Base-by-base conservation (phyloP, 2,888 invertebrate genomes). In the Lathronympha strigana region DNA sequence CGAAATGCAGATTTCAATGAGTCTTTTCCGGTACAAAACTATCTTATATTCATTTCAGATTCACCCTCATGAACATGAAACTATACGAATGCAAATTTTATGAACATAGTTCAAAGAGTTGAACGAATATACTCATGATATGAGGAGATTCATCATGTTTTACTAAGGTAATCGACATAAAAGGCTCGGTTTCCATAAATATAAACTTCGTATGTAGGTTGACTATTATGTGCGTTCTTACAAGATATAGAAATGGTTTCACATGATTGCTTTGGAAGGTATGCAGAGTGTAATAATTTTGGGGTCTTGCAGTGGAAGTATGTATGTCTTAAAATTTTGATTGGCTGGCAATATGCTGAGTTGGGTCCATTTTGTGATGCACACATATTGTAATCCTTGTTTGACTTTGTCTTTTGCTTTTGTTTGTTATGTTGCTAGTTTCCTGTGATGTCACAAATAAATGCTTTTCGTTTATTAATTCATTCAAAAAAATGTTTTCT, bases 111-210 rank as follows among this genome's bases (percentile, higher is more conserved):
- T 50, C 38, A 31, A 40, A 49, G 31, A 63, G 55, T 63, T 63
- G 49, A 63, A 55, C 49, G 50, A 53, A 33, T 25, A 36, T n/a
- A 57, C 28, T 63, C 36, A 51, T 51, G 45, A 45, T 62, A 53
- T 53, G 36, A 33, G 4, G 28, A 19, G 23, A 51, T 63, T 51
- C 54, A 55, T 55, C 50, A 51, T 19, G 50, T 63, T 63, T 63
- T 63, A 58, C 63, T 43, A 57, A 58, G 57, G 63, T 63, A 63
- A 40, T 57, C 21, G 43, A 31, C 57, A 43, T 63, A 63, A 58
- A 25, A 40, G 31, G 50, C 57, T 9, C 31, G 21, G 25, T 50
- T 63, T 50, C 17, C 63, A 63, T 63, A 45, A 45, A 47, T 47
- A 23, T n/a, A 50, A 31, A 58, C 50, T 58, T 43, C 6, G 13